Percentiles rank a stretch among this genome's conserved stretches.
Conservation (phyloP, 2,113 vertebrate genomes). For the Periophthalmodon schlosseri region DNA sequence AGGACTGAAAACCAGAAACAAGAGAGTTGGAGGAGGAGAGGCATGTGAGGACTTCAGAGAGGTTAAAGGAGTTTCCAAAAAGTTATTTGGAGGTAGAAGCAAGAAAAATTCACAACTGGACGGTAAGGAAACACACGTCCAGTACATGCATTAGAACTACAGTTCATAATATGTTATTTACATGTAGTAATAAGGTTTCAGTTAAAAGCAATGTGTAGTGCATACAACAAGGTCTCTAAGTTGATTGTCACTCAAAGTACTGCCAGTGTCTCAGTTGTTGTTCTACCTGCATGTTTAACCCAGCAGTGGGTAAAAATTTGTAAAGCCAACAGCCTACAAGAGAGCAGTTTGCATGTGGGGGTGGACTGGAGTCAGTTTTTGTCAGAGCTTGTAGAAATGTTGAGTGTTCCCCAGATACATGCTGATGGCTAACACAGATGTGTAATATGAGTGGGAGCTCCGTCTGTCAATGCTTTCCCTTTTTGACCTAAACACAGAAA, state of each 20-base stretch:
- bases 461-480: slow-evolving; percentile 35
- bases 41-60: slow-evolving; percentile 34
- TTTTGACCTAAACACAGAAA: slow-evolving; percentile 25
- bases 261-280: background rate
- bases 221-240: background rate
- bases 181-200: background rate
- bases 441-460: slow-evolving; percentile 69
- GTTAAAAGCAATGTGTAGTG: background rate
- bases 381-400: slow-evolving; percentile 62
- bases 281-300: background rate
- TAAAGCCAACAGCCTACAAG: background rate
- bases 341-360: background rate
- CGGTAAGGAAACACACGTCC: slow-evolving; percentile 48
- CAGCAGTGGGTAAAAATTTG: background rate
- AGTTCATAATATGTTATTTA: background rate
- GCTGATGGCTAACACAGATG: slow-evolving; percentile 76
- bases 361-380: slow-evolving; percentile 42
- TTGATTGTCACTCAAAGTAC: background rate
- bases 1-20: slow-evolving; percentile 45
- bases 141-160: background rate
- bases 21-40: slow-evolving; percentile 36
- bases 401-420: slow-evolving; percentile 65
- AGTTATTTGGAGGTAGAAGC: background rate
- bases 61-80: slow-evolving; percentile 7
- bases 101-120: slow-evolving; percentile 4